Percentiles rank a stretch among this genome's conserved stretches.
Conservation (phyloP, 2,888 invertebrate genomes). For the Abscondita cerata region DNA sequence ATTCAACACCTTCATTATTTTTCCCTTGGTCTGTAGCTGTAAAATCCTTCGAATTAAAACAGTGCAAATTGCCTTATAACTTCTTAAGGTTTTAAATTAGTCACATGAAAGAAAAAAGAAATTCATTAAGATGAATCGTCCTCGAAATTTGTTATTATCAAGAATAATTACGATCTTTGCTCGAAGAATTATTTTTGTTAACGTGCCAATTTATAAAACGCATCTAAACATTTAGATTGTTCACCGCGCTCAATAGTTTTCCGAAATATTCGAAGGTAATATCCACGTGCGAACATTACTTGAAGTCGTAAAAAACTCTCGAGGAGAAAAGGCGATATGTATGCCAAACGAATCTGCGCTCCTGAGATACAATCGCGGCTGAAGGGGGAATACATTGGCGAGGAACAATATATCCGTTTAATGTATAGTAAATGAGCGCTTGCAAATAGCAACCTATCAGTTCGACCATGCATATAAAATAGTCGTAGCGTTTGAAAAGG, state of each 20-base stretch:
- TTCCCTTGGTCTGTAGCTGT: constrained; percentile 27
- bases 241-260: constrained; percentile 38
- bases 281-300: constrained; percentile 57
- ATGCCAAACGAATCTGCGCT: constrained; percentile 52
- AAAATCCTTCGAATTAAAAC: constrained; percentile 29
- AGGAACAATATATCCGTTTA: constrained; percentile 49
- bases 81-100: constrained; percentile 28
- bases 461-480: constrained; percentile 42
- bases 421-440: constrained; percentile 44
- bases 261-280: constrained; percentile 48
- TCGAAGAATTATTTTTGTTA: no score
- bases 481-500: constrained; percentile 23
- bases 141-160: constrained; percentile 8
- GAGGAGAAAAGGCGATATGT: constrained; percentile 54
- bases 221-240: no score
- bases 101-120: constrained; percentile 21
- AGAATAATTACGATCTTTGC: not conserved
- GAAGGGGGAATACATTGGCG: constrained; percentile 53
- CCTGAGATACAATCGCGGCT: constrained; percentile 54
- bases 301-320: constrained; percentile 55
- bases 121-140: constrained; percentile 12
- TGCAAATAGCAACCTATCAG: constrained; percentile 38
- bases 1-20: constrained; percentile 42
- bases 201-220: no score
- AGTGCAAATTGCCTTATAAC: constrained; percentile 30